Evolutionary conservation across 1,140 invertebrate species (phyloP), one percentile per base, ranked within the genome.

Genomic region (Chironomus striatipennis): DNA sequence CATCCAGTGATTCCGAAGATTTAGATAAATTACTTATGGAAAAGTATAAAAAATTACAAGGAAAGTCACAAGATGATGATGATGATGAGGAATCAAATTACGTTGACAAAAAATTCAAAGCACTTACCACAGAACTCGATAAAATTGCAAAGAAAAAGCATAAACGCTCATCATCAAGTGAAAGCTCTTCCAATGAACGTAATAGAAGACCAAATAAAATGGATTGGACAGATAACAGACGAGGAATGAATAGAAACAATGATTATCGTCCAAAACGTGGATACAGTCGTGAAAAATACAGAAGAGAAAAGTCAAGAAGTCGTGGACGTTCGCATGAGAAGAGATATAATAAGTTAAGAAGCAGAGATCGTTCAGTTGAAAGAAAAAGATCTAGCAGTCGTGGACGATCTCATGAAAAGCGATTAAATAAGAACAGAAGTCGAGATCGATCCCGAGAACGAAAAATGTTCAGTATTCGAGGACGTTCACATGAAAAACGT

Each of bases 31-130:
- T 80, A 17, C 73, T 82, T 73, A 77, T 78, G 67, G 78, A 77
- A 47, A 79, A 80, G 72, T 81, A 81, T 73, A 78, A 82, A 5
- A 80, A 79, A 0, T 78, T 81, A 65, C 79, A 57, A 15, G 47
- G 47, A 75, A 73, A 42, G 43, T 72, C 42, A 74, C 75, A 76
- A 21, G 0, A 20, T 20, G 18, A 70, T 70, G n/a, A 70, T n/a
- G 9, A 10, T n/a, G 65, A 70, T 20, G 65, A 70, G 4, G 65
- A 70, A 57, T 57, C 47, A 18, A 21, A 70, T 12, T 70, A 18
- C 7, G 9, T 70, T 18, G 65, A 70, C 9, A 70, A 8, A 12
- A 70, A 70, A 70, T 70, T 20, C 10, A 70, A 70, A 20, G 20
- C 65, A 20, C 65, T 70, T 8, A 70, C 79, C 6, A 81, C 81